Evolutionary conservation across 2,888 invertebrate species (phyloP).

Genomic region (Luperina testacea): DNA sequence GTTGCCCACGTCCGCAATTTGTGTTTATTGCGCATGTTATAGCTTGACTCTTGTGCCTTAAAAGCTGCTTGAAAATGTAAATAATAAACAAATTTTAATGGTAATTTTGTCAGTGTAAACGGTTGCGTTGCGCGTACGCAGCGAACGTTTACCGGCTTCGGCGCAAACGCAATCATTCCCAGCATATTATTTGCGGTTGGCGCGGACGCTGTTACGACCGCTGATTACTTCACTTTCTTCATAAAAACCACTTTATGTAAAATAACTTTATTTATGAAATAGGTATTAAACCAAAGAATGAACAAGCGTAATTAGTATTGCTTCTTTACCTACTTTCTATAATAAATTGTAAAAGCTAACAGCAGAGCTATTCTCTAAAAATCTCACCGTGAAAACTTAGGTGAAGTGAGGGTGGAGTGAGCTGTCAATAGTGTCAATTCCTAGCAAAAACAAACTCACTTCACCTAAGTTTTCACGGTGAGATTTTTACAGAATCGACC

Average conservation of each 20-base stretch:
- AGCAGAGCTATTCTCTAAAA: too few relatives aligned
- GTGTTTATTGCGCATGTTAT: slow-evolving; percentile 30
- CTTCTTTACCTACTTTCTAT: neutral
- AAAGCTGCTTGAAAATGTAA: slow-evolving; percentile 19
- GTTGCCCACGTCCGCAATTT: too few relatives aligned
- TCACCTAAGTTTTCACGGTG: too few relatives aligned
- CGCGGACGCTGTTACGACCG: slow-evolving; percentile 70
- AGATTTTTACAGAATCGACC: too few relatives aligned
- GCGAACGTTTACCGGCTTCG: neutral
- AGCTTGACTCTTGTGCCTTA: slow-evolving; percentile 2
- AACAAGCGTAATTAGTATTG: neutral
- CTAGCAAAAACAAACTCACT: too few relatives aligned
- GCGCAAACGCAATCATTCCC: slow-evolving; percentile 63
- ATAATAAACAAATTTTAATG: slow-evolving; percentile 25
- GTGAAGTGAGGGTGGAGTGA: too few relatives aligned
- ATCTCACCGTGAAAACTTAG: too few relatives aligned
- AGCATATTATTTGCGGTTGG: slow-evolving; percentile 77
- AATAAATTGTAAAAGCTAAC: too few relatives aligned
- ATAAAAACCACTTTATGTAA: slow-evolving; percentile 44
- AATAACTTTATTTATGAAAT: slow-evolving; percentile 14
- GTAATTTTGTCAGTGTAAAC: neutral
- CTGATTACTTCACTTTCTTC: slow-evolving; percentile 82
- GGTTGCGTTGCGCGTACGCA: slow-evolving; percentile 25
- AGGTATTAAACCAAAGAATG: neutral
- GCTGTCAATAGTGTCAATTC: too few relatives aligned